A percentile compares a stretch with the other conserved stretches of the same genome.
phyloP scores from a whole-genome alignment of 30 jellyfish, hydroid and myxozoan genomes.

The Chrysaora quinquecirrha region DNA sequence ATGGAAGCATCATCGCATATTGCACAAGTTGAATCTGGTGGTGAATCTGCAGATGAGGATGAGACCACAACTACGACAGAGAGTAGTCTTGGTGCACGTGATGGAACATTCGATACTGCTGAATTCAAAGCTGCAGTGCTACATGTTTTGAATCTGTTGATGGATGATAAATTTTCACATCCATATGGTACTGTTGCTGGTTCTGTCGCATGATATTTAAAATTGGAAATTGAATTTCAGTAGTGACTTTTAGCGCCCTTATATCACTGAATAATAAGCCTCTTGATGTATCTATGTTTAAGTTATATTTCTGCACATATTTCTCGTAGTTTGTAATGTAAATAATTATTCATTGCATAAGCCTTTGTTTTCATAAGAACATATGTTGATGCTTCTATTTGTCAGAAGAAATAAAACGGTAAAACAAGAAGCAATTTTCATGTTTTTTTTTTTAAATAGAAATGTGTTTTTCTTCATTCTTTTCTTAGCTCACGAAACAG shows the following conservation, averaged over 20 bases:
- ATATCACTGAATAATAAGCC: no score
- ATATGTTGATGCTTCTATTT: no score
- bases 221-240: not conserved
- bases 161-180: constrained; percentile 95
- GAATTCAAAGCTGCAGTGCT: constrained; percentile 90
- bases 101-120: constrained; percentile 54
- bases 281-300: no score
- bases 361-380: no score
- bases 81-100: constrained; percentile 58
- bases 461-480: no score
- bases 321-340: no score
- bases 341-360: no score
- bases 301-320: no score
- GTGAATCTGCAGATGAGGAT: constrained; percentile 78
- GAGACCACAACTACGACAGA: constrained; percentile 55
- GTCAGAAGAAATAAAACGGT: no score
- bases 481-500: no score
- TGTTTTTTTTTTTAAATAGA: no score
- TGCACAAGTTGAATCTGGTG: constrained; percentile 56
- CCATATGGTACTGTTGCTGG: constrained; percentile 99
- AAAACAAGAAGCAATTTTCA: no score
- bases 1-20: constrained; percentile 43
- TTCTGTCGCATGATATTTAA: constrained; percentile 81
- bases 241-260: not conserved
- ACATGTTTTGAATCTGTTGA: constrained; percentile 74